A percentile compares a stretch with the other conserved stretches of the same genome.
Conservation (phyloP, 2,113 vertebrate genomes). For the Heterochromis multidens region DNA sequence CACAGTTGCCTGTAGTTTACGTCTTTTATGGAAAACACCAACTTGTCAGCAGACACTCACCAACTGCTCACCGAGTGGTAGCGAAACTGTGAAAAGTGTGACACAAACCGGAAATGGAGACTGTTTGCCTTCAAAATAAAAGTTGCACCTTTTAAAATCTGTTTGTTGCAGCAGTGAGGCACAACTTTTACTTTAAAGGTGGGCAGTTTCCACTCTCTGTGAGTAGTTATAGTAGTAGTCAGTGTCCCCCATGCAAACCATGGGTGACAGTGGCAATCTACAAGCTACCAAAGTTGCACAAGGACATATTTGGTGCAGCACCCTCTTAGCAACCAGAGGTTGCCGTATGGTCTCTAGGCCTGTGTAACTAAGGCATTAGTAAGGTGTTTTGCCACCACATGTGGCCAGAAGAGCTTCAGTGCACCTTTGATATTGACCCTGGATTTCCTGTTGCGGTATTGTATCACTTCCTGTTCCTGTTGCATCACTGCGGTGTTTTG, state of each 20-base stretch:
- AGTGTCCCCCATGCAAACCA: neutral
- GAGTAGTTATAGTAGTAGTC: too few relatives aligned
- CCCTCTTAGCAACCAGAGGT: neutral
- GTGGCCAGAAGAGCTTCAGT: neutral
- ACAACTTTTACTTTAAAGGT: neutral
- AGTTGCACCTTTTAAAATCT: neutral
- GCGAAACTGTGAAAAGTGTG: neutral
- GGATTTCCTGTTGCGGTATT: too few relatives aligned
- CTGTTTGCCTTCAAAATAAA: neutral
- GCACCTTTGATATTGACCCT: neutral
- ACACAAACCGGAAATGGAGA: neutral
- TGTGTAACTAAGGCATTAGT: neutral
- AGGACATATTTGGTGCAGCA: neutral
- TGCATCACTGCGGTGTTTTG: too few relatives aligned
- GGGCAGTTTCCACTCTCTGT: neutral
- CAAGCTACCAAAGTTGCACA: neutral
- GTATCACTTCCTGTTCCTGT: too few relatives aligned
- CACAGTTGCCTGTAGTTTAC: neutral
- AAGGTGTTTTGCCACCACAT: neutral
- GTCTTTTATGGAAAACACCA: neutral
- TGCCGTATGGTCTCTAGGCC: neutral
- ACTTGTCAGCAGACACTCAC: neutral
- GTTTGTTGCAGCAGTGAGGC: neutral
- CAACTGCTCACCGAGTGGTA: neutral
- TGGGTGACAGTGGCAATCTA: neutral